Conservation (phyloP, 2,888 invertebrate species). For the Drosophila monieri region DNA sequence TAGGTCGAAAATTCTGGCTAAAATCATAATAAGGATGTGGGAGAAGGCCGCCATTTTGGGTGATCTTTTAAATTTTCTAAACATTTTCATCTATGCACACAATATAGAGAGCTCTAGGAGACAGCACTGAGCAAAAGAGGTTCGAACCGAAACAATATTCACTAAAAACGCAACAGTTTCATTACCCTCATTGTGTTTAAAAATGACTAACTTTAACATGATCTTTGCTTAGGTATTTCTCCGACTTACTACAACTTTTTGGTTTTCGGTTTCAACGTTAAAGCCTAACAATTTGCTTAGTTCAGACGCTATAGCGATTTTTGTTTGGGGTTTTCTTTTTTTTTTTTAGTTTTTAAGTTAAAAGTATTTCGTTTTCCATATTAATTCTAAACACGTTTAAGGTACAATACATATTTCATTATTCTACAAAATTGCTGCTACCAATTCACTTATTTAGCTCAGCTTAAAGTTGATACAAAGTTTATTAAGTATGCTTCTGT, state of each 20-base stretch:
- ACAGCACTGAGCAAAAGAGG: conserved; percentile 73
- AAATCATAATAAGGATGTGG: conserved; percentile 28
- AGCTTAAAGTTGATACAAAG: conserved; percentile 79
- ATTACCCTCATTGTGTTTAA: conserved; percentile 44
- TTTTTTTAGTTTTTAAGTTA: conserved; percentile 45
- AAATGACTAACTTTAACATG: conserved; percentile 66
- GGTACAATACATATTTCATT: conserved; percentile 77
- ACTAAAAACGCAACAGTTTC: conserved; percentile 51
- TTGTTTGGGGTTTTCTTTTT: conserved; percentile 4
- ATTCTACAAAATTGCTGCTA: conserved; percentile 78
- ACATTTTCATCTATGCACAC: conserved; percentile 18
- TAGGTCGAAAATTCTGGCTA: conserved; percentile 48
- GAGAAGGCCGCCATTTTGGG: conserved; percentile 61
- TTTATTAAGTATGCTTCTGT: conserved; percentile 65
- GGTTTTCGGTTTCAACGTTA: conserved; percentile 60
- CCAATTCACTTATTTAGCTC: conserved; percentile 69
- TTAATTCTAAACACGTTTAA: conserved; percentile 76
- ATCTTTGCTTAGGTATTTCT: conserved; percentile 26
- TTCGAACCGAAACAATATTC: conserved; percentile 43
- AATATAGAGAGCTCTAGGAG: conserved; percentile 61
- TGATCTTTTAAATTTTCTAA: conserved; percentile 13
- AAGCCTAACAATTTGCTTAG: conserved; percentile 70
- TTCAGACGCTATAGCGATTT: conserved; percentile 61
- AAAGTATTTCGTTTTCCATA: conserved; percentile 69
- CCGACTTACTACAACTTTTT: conserved; percentile 53